Base-by-base conservation (phyloP, 2,113 vertebrate species). In the Corythornis cristatus region DNA sequence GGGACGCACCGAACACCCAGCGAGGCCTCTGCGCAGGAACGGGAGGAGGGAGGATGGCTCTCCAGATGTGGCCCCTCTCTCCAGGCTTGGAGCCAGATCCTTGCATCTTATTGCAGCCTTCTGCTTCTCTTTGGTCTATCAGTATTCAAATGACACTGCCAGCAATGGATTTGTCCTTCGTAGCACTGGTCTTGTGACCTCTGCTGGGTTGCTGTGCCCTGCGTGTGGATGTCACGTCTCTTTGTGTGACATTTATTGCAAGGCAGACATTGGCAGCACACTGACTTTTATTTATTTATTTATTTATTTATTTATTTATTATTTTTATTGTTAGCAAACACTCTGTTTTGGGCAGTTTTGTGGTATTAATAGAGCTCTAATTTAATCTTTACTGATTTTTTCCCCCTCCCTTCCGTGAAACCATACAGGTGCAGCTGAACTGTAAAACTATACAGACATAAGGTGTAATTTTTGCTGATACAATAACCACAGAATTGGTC, bases 391-490 rank as follows among this genome's bases (percentile, higher is more conserved):
- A 65, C 53, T 75, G 35, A 72, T 13, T 84, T 92, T 75, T 78
- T 42, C 42, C 37, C 57, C 50, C 9, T 93, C 12, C 11, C 33
- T 83, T 80, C 33, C 11, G 25, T 46, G 57, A 92, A 95, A 96
- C 78, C 78, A 93, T 5, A 81, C 56, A 81, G 40, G 23, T 4
- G 0, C 46, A 81, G 80, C 68, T 93, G 73, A 87, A 58, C 57
- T 93, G 29, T 79, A 87, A 92, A 91, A 58, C 70, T 90, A 1
- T 45, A 15, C 9, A 65, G 83, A 65, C 0, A 1, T 57, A 57
- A 67, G 33, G 61, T 67, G 28, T 86, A 88, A 81, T 8, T 70
- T 86, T 81, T 86, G 76, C 35, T 96, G 86, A 75, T 90, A 33
- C 6, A 60, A 16, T 65, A 87, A 85, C 54, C 66, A 53, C 71